Base-by-base conservation (phyloP, 2,888 invertebrate genomes). In the Xiphydria camelus region DNA sequence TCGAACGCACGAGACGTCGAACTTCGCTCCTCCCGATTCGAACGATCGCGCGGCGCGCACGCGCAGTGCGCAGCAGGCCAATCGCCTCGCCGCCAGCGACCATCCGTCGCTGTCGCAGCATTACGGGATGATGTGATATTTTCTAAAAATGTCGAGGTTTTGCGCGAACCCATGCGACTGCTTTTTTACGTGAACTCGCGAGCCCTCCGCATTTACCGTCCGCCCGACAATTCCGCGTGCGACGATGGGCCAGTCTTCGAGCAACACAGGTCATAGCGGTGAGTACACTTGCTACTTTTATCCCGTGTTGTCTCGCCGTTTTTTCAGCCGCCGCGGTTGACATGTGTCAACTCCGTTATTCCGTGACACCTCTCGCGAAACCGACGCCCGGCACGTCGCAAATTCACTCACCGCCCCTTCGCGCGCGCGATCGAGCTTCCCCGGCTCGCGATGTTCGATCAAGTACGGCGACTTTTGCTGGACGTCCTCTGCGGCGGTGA, bases 251-350 rank as follows among this genome's bases (percentile, higher is more conserved):
- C 73, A 73, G 57, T 71, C 72, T 47, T 74, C 73, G 51, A 73
- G 74, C 61, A 71, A 66, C 61, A 69, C 69, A 63, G 71, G 73
- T 48, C 71, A 71, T 62, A 73, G 66, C 63, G 74, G 74, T 74
- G 62, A 74, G 73, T 68, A 21, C 21, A 19, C 22, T 14, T 21
- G 17, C 26, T n/a, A n/a, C 4, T 5, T 22, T n/a, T 29, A 29
- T 29, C 14, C 12, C 29, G 12, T 29, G 12, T 33, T 19, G 22
- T 22, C 10, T 34, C 21, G 10, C 7, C 23, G 4, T 23, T 9
- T 25, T 29, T 3, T 7, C 10, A 5, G 4, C 6, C n/a, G 6
- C 4, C 17, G 7, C 15, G 18, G 35, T 55, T 61, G 55, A 59
- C 61, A 61, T 61, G 55, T 61, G 61, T 54, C 55, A 59, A 49